Evolutionary conservation across 2,797 vertebrate genomes (phyloP), one percentile per base, ranked within the genome.

Genomic region (Erethizon dorsatum): DNA sequence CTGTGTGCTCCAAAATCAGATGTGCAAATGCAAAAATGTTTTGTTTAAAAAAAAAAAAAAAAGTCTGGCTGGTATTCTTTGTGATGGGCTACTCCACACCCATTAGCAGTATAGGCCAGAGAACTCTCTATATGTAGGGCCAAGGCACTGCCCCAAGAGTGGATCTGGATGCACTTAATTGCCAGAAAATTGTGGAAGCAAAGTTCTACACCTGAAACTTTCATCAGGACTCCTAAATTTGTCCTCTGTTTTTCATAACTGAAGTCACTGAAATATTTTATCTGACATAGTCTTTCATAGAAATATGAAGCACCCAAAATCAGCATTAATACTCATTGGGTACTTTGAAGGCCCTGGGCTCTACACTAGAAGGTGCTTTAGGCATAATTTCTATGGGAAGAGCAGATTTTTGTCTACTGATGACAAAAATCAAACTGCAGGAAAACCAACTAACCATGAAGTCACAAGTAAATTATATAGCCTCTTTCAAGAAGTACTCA

Each of bases 161-260:
- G 18, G 26, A 84, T 75, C 56, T 80, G 37, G 22, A 54, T 87
- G 6, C 14, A 47, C 86, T 95, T 87, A 90, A 96, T 59, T 84
- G 65, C 9, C 61, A 87, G 87, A 88, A 37, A 86, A 77, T 37
- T 56, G 33, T 88, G 41, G 28, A 52, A 69, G 18, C n/a, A 54
- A 89, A 95, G n/a, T 85, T 96, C 67, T 93, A 26, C 31, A 91
- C 20, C 57, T 71, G 65, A 90, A 93, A 95, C 37, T 88, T 91
- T 52, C n/a, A 90, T 41, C 6, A 57, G 47, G 37, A 79, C 47
- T 59, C 47, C 63, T 79, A 91, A 65, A 84, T 88, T 65, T 94
- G 63, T 75, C 52, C 45, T 95, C 85, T 91, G n/a, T 20, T 87
- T 95, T 87, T 71, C n/a, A 31, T 77, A 84, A 90, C 22, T 67